phyloP scores from a whole-genome alignment of 2,113 vertebrate genomes.

The Sphyrna mokarran region DNA sequence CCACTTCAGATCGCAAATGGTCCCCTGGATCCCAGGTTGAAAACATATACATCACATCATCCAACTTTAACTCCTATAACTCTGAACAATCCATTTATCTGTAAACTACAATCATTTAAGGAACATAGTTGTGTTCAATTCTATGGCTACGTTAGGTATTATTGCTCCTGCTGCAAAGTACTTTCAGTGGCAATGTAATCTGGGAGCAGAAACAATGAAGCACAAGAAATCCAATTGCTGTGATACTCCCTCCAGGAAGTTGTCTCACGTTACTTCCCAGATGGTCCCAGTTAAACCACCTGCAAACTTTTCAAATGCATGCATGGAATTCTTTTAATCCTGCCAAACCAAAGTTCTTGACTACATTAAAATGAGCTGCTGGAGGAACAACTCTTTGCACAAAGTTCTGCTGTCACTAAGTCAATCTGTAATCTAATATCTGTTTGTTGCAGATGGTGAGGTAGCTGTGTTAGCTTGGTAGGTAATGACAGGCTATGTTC shows the following conservation, averaged over 20 bases:
- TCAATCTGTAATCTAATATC: neutral
- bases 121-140: neutral
- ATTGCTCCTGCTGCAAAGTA: neutral
- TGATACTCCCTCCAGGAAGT: neutral
- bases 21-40: neutral
- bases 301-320: neutral
- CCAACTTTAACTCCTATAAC: neutral
- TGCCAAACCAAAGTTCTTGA: neutral
- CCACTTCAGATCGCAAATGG: no score
- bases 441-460: neutral
- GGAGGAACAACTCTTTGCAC: neutral
- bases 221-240: neutral
- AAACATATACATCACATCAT: conserved; percentile 4
- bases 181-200: neutral
- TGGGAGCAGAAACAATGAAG: neutral
- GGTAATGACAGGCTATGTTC: neutral
- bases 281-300: conserved; percentile 1
- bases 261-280: neutral
- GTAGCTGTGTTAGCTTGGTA: neutral
- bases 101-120: neutral
- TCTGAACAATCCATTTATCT: neutral
- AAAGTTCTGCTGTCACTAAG: neutral
- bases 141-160: neutral
- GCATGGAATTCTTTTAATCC: neutral
- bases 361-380: neutral